These are phyloP conservation scores for Papilio machaon DNA, from an alignment of 1,140 invertebrate genomes.

Conservation along the genomic window DNA sequence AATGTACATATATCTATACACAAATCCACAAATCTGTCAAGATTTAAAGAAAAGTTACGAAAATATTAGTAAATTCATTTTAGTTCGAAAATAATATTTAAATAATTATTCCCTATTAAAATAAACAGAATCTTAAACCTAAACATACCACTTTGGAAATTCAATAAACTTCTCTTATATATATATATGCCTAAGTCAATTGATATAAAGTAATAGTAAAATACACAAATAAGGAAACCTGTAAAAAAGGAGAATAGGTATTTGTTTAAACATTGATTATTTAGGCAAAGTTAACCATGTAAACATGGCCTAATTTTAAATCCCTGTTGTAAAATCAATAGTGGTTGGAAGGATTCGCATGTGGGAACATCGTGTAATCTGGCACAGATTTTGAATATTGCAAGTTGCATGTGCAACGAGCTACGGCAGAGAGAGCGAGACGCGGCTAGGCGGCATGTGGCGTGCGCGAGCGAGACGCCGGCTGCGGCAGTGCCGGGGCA, in stretches of 20 bases:
- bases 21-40: not conserved
- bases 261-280: not conserved
- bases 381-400: slow-evolving; percentile 64
- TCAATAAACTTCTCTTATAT: not conserved
- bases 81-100: not conserved
- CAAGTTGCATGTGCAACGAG: slow-evolving; percentile 70
- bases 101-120: not conserved
- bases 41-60: not conserved
- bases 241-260: not conserved
- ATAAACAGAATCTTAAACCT: not conserved
- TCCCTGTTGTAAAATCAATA: slow-evolving; percentile 15
- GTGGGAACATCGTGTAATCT: slow-evolving; percentile 53
- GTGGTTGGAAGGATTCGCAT: slow-evolving; percentile 43
- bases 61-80: not conserved
- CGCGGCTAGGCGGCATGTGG: slow-evolving; percentile 44
- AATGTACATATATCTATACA: not conserved
- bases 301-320: slow-evolving; percentile 31
- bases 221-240: not conserved
- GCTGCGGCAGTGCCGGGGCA: slow-evolving; percentile 59
- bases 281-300: slow-evolving; percentile 17
- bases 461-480: slow-evolving; percentile 57
- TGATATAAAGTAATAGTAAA: not conserved
- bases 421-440: slow-evolving; percentile 64
- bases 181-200: not conserved
- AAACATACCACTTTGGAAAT: not conserved